Conservation (phyloP, 2,888 invertebrate genomes). For the Pyralis farinalis region DNA sequence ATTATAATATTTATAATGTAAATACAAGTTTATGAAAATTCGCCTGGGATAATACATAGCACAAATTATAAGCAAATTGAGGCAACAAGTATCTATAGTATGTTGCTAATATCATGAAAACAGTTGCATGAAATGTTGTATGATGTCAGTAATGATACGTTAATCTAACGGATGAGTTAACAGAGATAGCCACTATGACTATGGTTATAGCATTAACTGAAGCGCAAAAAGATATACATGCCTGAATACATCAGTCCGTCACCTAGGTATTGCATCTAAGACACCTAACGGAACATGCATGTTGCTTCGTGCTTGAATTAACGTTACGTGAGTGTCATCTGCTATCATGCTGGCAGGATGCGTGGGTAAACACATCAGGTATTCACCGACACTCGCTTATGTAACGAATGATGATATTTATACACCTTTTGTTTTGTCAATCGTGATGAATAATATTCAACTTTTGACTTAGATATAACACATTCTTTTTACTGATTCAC, state of each 20-base stretch:
- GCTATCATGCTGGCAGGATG: slow-evolving; percentile 1
- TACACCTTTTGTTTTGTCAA: not conserved
- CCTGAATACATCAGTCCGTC: not conserved
- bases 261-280: slow-evolving; percentile 3
- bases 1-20: too few relatives aligned
- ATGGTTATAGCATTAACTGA: not conserved
- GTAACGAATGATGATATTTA: not conserved
- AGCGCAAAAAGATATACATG: not conserved
- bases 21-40: too few relatives aligned
- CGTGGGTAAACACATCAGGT: slow-evolving; percentile 1
- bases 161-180: not conserved
- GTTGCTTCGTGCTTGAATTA: slow-evolving; percentile 3
- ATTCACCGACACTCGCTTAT: slow-evolving; percentile 4
- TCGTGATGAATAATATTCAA: too few relatives aligned
- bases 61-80: too few relatives aligned
- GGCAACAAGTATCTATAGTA: too few relatives aligned
- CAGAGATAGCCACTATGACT: not conserved
- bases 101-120: too few relatives aligned
- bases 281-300: slow-evolving; percentile 1
- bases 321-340: slow-evolving; percentile 2
- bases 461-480: too few relatives aligned
- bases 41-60: too few relatives aligned
- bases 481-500: too few relatives aligned
- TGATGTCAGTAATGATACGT: not conserved
- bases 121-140: too few relatives aligned